phyloP scores from a whole-genome alignment of 2,888 invertebrate genomes.

The Trissolcus japonicus region DNA sequence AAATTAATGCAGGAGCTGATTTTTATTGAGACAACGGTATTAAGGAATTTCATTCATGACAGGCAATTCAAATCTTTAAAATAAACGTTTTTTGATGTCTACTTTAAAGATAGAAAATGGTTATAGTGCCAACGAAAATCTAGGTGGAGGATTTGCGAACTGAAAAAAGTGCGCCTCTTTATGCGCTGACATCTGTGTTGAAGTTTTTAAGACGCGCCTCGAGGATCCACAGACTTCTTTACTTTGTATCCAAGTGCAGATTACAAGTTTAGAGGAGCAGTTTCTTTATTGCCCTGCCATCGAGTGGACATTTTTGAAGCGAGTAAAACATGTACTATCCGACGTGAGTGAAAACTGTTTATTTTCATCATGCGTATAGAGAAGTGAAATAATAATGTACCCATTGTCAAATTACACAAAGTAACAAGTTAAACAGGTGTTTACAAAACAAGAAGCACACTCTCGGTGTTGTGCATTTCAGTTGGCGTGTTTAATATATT shows the following conservation, averaged over 20 bases:
- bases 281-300: conserved; percentile 63
- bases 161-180: conserved; percentile 29
- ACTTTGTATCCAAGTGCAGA: conserved; percentile 59
- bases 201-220: conserved; percentile 61
- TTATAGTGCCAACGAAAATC: no score
- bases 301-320: conserved; percentile 48
- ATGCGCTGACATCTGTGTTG: conserved; percentile 66
- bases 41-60: no score
- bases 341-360: no score
- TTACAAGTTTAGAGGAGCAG: conserved; percentile 60
- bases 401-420: conserved; percentile 2
- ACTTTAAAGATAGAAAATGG: no score
- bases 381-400: not conserved
- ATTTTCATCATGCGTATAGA: no score
- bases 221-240: conserved; percentile 57
- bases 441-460: conserved; percentile 24
- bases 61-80: no score
- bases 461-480: conserved; percentile 13
- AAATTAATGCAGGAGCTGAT: no score
- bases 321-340: conserved; percentile 1
- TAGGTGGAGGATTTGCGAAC: no score
- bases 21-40: no score
- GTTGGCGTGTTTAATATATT: conserved; percentile 23
- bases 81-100: no score
- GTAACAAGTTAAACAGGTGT: conserved; percentile 28